These are phyloP conservation scores for Eospalax fontanierii DNA, from an alignment of 2,797 vertebrate species.

Conservation along the genomic window DNA sequence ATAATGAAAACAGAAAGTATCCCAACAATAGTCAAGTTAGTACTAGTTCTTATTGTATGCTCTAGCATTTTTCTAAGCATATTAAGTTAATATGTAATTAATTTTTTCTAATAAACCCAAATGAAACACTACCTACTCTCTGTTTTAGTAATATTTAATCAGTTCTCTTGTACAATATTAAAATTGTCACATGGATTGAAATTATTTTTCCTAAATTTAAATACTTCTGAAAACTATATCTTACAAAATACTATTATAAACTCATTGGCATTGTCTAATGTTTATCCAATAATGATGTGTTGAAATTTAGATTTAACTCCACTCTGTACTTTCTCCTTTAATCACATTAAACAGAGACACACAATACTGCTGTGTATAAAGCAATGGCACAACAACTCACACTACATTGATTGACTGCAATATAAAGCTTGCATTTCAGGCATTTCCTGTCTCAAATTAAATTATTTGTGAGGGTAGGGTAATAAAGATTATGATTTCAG, in stretches of 20 bases:
- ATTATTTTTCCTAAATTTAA: too few relatives aligned
- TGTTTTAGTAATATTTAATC: too few relatives aligned
- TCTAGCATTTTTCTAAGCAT: not conserved
- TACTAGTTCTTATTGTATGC: not conserved
- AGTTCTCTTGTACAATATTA: too few relatives aligned
- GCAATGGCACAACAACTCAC: not conserved
- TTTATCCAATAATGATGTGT: not conserved
- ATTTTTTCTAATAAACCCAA: not conserved
- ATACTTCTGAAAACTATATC: not conserved
- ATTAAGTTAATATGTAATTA: not conserved
- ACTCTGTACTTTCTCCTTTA: not conserved
- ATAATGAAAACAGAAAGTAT: not conserved
- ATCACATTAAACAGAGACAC: not conserved
- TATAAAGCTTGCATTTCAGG: too few relatives aligned
- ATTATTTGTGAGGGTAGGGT: too few relatives aligned
- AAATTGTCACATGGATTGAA: too few relatives aligned
- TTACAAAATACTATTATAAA: not conserved
- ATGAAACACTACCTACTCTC: too few relatives aligned
- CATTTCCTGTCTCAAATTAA: too few relatives aligned
- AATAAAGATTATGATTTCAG: too few relatives aligned
- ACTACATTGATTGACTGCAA: not conserved
- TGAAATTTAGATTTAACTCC: not conserved
- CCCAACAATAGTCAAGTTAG: not conserved
- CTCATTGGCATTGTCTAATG: not conserved
- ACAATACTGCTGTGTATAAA: not conserved